A percentile compares a stretch with the other conserved stretches of the same genome.
Evolutionary conservation across 2,888 invertebrate species (phyloP).

Genomic region (Scelioninae gen. 2): DNA sequence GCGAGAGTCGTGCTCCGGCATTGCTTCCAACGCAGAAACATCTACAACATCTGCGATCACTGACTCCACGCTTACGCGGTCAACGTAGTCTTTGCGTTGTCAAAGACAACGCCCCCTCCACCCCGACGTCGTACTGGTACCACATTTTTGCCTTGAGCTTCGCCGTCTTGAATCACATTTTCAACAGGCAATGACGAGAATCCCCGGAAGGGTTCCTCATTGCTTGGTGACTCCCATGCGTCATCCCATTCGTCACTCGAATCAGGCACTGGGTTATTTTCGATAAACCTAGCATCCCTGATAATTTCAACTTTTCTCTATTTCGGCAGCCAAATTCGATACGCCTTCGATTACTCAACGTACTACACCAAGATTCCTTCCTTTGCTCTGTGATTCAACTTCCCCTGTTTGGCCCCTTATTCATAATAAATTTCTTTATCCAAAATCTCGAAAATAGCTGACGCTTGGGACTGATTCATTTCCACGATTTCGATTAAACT

Average conservation of each 20-base stretch:
- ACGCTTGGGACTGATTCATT: too few relatives aligned
- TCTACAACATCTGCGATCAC: slow-evolving; percentile 13
- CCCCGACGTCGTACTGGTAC: not conserved
- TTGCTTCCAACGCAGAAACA: slow-evolving; percentile 18
- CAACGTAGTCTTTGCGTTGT: slow-evolving; percentile 12
- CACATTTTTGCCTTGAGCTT: not conserved
- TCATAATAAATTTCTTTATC: not conserved
- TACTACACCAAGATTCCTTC: slow-evolving; percentile 1
- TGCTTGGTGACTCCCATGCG: slow-evolving; percentile 3
- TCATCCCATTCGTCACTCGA: slow-evolving; percentile 5
- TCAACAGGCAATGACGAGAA: slow-evolving; percentile 6
- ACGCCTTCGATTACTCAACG: not conserved
- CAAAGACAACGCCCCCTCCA: not conserved
- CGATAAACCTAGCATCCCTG: slow-evolving; percentile 29
- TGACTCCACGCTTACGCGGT: not conserved
- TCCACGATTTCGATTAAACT: too few relatives aligned
- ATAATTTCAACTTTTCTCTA: slow-evolving; percentile 4
- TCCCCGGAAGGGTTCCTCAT: not conserved
- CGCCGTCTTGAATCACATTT: slow-evolving; percentile 2
- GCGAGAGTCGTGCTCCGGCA: not conserved
- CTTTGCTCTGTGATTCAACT: slow-evolving; percentile 6
- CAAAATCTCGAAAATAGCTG: too few relatives aligned
- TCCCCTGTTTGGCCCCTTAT: slow-evolving; percentile 9
- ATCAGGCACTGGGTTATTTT: not conserved
- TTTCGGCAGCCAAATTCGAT: slow-evolving; percentile 6